Evolutionary conservation across 1,140 invertebrate genomes (phyloP).

Genomic region (Leptopilina clavipes): DNA sequence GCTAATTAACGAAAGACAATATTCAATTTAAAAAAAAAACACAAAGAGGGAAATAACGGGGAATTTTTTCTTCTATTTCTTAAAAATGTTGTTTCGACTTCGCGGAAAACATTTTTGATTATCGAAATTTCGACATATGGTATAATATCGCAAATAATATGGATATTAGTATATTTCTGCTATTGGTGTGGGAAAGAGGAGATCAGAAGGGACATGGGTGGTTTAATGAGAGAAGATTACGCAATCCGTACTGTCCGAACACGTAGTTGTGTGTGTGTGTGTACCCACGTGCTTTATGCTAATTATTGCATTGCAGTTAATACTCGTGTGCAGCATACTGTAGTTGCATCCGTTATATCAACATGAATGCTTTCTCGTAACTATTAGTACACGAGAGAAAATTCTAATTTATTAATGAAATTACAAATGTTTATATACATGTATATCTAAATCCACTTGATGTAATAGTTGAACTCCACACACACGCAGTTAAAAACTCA

Average conservation of each 20-base stretch:
- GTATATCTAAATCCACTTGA: too few relatives aligned
- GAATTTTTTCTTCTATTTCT: too few relatives aligned
- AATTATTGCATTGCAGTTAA: slow-evolving; percentile 10
- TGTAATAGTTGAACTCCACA: neutral
- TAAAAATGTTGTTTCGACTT: too few relatives aligned
- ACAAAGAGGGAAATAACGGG: too few relatives aligned
- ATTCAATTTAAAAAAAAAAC: too few relatives aligned
- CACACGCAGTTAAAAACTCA: neutral
- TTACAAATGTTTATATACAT: neutral
- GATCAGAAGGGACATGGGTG: neutral
- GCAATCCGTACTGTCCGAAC: neutral
- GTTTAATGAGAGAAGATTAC: neutral
- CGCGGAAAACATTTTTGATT: too few relatives aligned
- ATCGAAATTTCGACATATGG: too few relatives aligned
- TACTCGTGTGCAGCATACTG: neutral
- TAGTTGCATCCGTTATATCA: neutral
- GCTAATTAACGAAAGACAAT: too few relatives aligned
- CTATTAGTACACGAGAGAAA: slow-evolving; percentile 3
- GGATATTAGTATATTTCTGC: too few relatives aligned
- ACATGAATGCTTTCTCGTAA: neutral
- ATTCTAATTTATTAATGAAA: slow-evolving; percentile 3
- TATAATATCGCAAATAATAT: too few relatives aligned
- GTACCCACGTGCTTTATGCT: neutral
- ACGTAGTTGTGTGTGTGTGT: neutral
- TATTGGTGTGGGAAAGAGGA: neutral